Evolutionary conservation across 2,113 vertebrate species (phyloP).

Genomic region (Capreolus pygargus): DNA sequence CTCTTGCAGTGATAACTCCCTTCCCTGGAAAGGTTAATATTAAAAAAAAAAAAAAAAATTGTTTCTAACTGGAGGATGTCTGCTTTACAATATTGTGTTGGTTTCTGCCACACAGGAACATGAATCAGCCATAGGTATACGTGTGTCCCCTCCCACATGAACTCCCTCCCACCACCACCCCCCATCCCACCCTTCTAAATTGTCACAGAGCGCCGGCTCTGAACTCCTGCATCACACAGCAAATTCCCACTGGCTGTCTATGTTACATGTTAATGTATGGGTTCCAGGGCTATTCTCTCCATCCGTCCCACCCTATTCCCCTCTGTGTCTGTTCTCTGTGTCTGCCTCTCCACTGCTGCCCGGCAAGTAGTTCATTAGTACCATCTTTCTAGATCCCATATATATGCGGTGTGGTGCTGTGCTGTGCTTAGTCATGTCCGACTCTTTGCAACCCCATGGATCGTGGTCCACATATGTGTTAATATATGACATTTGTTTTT

Average conservation of each 20-base stretch:
- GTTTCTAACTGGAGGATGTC: neutral
- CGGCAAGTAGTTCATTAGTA: neutral
- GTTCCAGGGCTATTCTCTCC: neutral
- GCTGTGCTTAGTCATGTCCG: neutral
- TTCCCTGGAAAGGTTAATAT: neutral
- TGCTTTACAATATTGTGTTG: neutral
- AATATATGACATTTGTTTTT: neutral
- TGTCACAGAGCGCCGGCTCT: accelerated
- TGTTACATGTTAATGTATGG: neutral
- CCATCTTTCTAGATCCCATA: neutral
- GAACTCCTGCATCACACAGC: neutral
- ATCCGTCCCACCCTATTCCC: neutral
- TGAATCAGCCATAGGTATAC: neutral
- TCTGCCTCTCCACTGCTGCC: neutral
- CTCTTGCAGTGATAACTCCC: neutral
- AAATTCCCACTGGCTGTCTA: neutral
- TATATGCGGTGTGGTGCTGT: neutral
- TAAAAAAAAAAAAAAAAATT: neutral
- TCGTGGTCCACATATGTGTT: neutral
- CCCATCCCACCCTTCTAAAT: neutral
- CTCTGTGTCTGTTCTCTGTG: neutral
- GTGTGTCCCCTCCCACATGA: neutral
- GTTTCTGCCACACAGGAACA: neutral
- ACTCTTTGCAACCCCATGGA: neutral
- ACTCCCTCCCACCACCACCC: neutral